A percentile compares a stretch with the other conserved stretches of the same genome.
Evolutionary conservation across 2,797 vertebrate species (phyloP).

Genomic region (Scyliorhinus canicula): DNA sequence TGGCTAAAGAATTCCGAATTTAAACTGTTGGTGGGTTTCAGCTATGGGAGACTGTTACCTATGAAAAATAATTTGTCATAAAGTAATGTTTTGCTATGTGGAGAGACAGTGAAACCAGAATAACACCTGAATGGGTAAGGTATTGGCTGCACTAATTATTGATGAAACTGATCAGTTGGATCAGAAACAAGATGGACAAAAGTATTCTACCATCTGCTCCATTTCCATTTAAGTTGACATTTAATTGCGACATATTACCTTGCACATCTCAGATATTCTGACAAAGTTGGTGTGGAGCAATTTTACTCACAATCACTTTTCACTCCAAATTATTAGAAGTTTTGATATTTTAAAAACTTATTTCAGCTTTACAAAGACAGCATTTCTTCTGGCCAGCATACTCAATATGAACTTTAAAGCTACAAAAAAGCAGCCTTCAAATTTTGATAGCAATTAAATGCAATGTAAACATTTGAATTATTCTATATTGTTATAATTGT

Average conservation of each 20-base stretch:
- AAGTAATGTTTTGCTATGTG: neutral
- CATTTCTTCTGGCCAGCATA: neutral
- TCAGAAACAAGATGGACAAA: neutral
- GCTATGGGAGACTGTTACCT: neutral
- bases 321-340: neutral
- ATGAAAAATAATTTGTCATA: neutral
- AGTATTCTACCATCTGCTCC: neutral
- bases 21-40: neutral
- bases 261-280: constrained; percentile 28
- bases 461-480: neutral
- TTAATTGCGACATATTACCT: neutral
- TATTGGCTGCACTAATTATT: neutral
- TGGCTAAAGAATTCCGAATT: neutral
- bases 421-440: neutral
- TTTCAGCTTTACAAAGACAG: constrained; percentile 38
- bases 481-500: neutral
- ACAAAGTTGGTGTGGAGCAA: neutral
- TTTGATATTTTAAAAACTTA: constrained; percentile 5
- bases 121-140: neutral
- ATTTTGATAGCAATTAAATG: neutral
- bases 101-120: neutral
- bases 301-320: neutral
- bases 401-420: neutral
- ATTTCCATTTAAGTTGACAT: neutral
- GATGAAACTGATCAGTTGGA: neutral